Percentiles rank a stretch among this genome's conserved stretches.
Evolutionary conservation across 2,113 vertebrate genomes (phyloP).

Genomic region (Hippocampus zosterae): DNA sequence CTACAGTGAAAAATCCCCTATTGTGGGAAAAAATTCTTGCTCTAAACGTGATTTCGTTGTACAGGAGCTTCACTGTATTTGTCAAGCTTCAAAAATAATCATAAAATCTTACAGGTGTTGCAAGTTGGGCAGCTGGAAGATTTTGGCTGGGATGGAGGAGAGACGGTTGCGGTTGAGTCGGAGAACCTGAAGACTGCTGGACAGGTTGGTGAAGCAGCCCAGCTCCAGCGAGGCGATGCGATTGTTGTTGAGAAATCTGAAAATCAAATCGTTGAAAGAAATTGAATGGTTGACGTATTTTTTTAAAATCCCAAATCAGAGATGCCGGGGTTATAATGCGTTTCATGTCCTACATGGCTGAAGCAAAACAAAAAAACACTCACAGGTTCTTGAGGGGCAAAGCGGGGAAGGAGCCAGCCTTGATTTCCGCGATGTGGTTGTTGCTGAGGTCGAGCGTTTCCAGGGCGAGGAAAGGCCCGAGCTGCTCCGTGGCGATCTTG

Average conservation of each 20-base stretch:
- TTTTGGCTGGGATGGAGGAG: conserved; percentile 83
- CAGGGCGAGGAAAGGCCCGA: conserved; percentile 77
- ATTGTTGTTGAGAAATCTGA: conserved; percentile 88
- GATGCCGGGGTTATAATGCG: too few species aligned
- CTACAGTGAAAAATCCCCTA: too few species aligned
- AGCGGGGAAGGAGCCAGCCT: conserved; percentile 76
- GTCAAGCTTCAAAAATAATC: background rate
- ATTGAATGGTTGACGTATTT: too few species aligned
- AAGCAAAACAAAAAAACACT: conserved; percentile 39
- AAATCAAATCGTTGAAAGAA: conserved; percentile 15
- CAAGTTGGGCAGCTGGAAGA: conserved; percentile 89
- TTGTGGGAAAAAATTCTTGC: too few species aligned
- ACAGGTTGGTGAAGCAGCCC: conserved; percentile 87
- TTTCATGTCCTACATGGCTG: too few species aligned
- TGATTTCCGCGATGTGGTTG: conserved; percentile 85
- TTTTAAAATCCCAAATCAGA: too few species aligned
- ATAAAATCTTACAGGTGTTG: conserved; percentile 84
- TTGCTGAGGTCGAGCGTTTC: conserved; percentile 91
- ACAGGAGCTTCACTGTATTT: too few species aligned
- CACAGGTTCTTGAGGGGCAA: conserved; percentile 88
- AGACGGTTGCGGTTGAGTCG: conserved; percentile 90
- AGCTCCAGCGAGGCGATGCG: conserved; percentile 83
- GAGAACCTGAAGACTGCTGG: conserved; percentile 81
- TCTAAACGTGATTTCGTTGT: too few species aligned
- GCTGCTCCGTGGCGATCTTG: conserved; percentile 73